These are phyloP conservation scores for Siniperca obscura DNA, from an alignment of 2,797 vertebrate genomes.

Conservation along the genomic window DNA sequence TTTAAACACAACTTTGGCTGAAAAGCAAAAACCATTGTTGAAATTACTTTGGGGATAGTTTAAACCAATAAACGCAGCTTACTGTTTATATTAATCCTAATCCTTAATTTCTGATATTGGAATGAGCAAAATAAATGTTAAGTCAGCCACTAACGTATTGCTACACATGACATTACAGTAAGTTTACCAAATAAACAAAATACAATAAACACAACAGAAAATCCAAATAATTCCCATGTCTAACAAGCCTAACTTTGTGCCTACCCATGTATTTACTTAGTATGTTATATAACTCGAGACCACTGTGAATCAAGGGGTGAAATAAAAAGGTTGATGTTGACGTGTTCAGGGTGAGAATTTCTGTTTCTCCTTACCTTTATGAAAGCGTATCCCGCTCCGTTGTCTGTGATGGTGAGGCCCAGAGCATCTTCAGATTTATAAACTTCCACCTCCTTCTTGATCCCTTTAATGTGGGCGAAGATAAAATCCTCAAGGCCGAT, in stretches of 20 bases:
- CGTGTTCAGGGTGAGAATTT: neutral
- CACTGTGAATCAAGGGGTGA: neutral
- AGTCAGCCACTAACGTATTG: neutral
- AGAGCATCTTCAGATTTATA: slow-evolving; percentile 92
- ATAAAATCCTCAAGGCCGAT: slow-evolving; percentile 98
- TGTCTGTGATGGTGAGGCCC: slow-evolving; percentile 97
- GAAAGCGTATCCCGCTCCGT: slow-evolving; percentile 92
- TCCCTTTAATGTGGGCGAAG: slow-evolving; percentile 95
- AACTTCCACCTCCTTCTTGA: slow-evolving; percentile 93
- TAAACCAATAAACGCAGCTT: neutral
- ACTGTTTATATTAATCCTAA: neutral
- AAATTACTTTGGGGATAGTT: neutral
- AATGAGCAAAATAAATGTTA: neutral
- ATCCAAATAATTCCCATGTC: neutral
- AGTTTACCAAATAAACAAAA: neutral
- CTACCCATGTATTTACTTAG: neutral
- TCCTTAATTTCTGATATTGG: neutral
- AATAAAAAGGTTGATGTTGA: neutral
- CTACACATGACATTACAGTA: neutral
- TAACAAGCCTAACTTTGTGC: neutral
- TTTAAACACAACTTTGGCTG: neutral
- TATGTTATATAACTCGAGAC: neutral
- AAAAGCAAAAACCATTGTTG: neutral
- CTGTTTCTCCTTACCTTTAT: slow-evolving; percentile 89
- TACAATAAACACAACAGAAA: neutral